Evolutionary conservation across 92 coral and sea anemone species (phyloP).

Genomic region (Siderastrea radians): DNA sequence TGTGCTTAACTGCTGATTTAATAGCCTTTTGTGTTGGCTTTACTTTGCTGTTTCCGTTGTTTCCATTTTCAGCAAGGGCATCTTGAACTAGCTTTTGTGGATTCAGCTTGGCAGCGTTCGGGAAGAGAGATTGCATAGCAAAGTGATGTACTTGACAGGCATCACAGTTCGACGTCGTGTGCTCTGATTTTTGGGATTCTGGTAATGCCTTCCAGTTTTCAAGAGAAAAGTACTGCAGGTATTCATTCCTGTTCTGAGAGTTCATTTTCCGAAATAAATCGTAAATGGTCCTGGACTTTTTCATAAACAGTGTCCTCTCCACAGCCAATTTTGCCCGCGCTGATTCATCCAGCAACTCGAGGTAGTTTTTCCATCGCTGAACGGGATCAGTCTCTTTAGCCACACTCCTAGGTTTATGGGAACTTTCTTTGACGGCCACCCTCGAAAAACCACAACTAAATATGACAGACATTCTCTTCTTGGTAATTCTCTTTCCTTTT

Average conservation of each 20-base stretch:
- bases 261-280: constrained; percentile 21
- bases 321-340: background rate
- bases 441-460: constrained; percentile 13
- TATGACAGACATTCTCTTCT: background rate
- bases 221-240: constrained; percentile 19
- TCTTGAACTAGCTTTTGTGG: background rate
- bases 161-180: constrained; percentile 26
- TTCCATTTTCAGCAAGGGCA: background rate
- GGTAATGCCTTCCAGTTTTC: constrained; percentile 25
- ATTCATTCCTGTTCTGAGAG: constrained; percentile 17
- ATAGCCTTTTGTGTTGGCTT: too few species aligned
- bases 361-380: constrained; percentile 19
- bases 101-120: too few species aligned
- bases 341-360: constrained; percentile 2
- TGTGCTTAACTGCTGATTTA: too few species aligned
- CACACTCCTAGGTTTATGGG: constrained; percentile 17
- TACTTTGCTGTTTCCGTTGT: background rate
- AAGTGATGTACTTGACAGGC: constrained; percentile 36
- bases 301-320: constrained; percentile 12
- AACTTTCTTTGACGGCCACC: constrained; percentile 15
- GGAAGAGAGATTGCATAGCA: constrained; percentile 10
- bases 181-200: constrained; percentile 7
- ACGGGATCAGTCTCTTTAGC: background rate
- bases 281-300: constrained; percentile 12
- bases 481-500: background rate